These are phyloP conservation scores for Cremastinae sp. DNA, from an alignment of 2,888 invertebrate species.

Conservation along the genomic window DNA sequence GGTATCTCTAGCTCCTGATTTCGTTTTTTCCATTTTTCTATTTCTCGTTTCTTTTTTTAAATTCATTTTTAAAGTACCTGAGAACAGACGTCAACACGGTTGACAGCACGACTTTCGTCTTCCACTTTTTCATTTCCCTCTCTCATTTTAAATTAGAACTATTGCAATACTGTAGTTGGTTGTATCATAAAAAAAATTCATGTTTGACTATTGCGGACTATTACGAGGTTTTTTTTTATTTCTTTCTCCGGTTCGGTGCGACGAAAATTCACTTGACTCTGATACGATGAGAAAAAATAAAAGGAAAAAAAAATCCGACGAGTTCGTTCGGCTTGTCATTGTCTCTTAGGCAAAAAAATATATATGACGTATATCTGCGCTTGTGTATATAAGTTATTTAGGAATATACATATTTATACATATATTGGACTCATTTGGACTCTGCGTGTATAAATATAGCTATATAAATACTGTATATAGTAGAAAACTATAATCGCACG, in stretches of 20 bases:
- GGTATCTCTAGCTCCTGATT: slow-evolving; percentile 19
- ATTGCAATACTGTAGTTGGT: slow-evolving; percentile 80
- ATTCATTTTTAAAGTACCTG: slow-evolving; percentile 32
- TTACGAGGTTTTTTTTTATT: slow-evolving; percentile 56
- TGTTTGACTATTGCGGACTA: slow-evolving; percentile 79
- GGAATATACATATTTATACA: slow-evolving; percentile 13
- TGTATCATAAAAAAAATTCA: slow-evolving; percentile 66
- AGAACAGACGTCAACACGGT: slow-evolving; percentile 10
- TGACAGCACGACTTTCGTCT: slow-evolving; percentile 12
- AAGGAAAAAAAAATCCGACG: slow-evolving; percentile 36
- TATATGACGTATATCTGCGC: slow-evolving; percentile 39
- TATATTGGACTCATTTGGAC: slow-evolving; percentile 46
- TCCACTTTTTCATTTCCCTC: too few species aligned
- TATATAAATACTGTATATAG: slow-evolving; percentile 76
- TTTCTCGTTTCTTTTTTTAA: neutral
- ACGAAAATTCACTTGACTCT: slow-evolving; percentile 9
- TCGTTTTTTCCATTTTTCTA: slow-evolving; percentile 6
- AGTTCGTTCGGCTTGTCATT: slow-evolving; percentile 48
- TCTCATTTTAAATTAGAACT: slow-evolving; percentile 68
- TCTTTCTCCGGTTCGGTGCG: slow-evolving; percentile 12
- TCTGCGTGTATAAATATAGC: slow-evolving; percentile 72
- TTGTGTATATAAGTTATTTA: slow-evolving; percentile 35
- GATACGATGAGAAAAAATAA: slow-evolving; percentile 13
- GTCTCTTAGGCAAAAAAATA: slow-evolving; percentile 69
- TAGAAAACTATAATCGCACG: slow-evolving; percentile 75